Evolutionary conservation across 2,113 vertebrate species (phyloP), one percentile per base, ranked within the genome.

Genomic region (Macrotis lagotis): DNA sequence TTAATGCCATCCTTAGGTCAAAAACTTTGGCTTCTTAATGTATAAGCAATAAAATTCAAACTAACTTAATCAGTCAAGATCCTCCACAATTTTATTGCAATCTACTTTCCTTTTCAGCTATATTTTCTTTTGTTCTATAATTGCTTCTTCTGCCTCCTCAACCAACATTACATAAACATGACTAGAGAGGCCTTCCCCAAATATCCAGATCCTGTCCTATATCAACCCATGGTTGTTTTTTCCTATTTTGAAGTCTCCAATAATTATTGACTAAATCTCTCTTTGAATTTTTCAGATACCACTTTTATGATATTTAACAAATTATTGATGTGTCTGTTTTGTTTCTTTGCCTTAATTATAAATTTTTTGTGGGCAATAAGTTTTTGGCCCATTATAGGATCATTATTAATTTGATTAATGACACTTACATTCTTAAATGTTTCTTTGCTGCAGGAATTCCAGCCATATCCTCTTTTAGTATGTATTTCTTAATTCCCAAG

Each of bases 391-490:
- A 31, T 48, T n/a, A 6, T 74, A 93, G 26, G 50, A 92, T 28
- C 16, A 66, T 66, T 37, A 14, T 7, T 93, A 91, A 52, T 52
- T 52, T 95, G 49, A 51, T 22, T 47, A 11, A 11, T 53, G 28
- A 11, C 47, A 97, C 99, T 98, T 98, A 99, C 99, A 99, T 99
- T 97, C 98, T 98, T 97, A 99, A 98, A 94, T 99, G 99, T 96
- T 99, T 99, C 96, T 98, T 99, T 97, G 99, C 99, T 93, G 99
- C 99, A 52, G 99, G 99, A 97, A 99, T 98, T 96, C 99, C 99
- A 37, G 99, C 98, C 99, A 99, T 99, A 98, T 99, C 99, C 97
- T 99, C 99, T 25, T 99, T 99, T 98, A 99, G 96, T 95, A 99
- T 99, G 51, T 99, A 99, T 96, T 99, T 99, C 99, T 99, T 99